Evolutionary conservation across 2,113 vertebrate species (phyloP).

Genomic region (Nycticryphes semicollaris): DNA sequence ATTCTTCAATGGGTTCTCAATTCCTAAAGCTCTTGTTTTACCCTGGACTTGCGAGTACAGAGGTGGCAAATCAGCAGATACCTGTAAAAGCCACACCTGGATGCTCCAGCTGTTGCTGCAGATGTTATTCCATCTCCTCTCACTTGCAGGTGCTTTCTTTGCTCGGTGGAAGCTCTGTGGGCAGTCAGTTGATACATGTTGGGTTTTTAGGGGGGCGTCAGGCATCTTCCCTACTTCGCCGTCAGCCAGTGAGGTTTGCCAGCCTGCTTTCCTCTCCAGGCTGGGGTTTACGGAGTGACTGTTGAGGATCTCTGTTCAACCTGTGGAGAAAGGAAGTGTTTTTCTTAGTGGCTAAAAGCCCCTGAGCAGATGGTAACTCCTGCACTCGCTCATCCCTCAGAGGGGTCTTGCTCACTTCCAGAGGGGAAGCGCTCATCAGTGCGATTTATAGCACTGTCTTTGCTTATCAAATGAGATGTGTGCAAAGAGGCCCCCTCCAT

Average conservation of each 20-base stretch:
- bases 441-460: neutral
- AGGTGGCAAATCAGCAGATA: neutral
- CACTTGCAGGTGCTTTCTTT: neutral
- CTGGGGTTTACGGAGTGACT: neutral
- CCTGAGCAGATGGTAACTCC: neutral
- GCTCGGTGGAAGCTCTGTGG: neutral
- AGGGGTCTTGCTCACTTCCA: neutral
- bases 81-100: neutral
- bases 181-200: neutral
- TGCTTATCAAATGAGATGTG: slow-evolving; percentile 7
- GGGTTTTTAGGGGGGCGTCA: neutral
- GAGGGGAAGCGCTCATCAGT: neutral
- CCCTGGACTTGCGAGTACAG: neutral
- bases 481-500: neutral
- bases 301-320: neutral
- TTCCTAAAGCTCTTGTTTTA: neutral
- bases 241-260: neutral
- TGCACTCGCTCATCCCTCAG: neutral
- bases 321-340: neutral
- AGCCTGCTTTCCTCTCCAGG: neutral
- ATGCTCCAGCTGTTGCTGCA: neutral
- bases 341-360: neutral
- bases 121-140: neutral
- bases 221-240: neutral
- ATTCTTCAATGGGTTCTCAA: neutral